phyloP scores from a whole-genome alignment of 2,113 vertebrate species.

The Corythornis vintsioides region DNA sequence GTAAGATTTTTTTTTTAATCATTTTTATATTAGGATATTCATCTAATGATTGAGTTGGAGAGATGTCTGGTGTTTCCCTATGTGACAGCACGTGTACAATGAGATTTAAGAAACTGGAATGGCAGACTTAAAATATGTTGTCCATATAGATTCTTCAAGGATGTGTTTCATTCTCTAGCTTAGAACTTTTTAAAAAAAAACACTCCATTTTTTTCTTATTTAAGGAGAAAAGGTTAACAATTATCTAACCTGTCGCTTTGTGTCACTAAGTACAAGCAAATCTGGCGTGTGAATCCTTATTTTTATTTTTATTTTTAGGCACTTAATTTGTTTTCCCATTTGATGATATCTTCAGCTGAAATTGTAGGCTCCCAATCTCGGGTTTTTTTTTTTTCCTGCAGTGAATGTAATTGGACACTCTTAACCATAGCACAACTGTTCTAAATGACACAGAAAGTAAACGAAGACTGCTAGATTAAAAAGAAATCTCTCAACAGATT shows the following conservation, averaged over 20 bases:
- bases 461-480: constrained; percentile 61
- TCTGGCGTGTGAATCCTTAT: constrained; percentile 66
- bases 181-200: background rate
- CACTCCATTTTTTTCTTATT: background rate
- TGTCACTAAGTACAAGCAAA: constrained; percentile 66
- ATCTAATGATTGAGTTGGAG: background rate
- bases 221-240: constrained; percentile 50
- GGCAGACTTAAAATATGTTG: background rate
- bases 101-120: background rate
- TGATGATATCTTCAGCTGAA: constrained; percentile 67
- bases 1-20: background rate
- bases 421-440: constrained; percentile 40
- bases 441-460: constrained; percentile 50
- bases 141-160: background rate
- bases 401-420: constrained; percentile 74
- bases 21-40: background rate
- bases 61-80: background rate
- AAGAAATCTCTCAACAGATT: constrained; percentile 67
- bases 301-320: constrained; percentile 77
- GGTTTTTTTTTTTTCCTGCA: constrained; percentile 65
- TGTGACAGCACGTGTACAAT: background rate
- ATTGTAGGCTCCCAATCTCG: constrained; percentile 57
- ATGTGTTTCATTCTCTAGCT: background rate
- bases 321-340: constrained; percentile 75
- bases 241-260: constrained; percentile 54